Conservation (phyloP, 2,113 vertebrate genomes). For the Tragelaphus strepsiceros region DNA sequence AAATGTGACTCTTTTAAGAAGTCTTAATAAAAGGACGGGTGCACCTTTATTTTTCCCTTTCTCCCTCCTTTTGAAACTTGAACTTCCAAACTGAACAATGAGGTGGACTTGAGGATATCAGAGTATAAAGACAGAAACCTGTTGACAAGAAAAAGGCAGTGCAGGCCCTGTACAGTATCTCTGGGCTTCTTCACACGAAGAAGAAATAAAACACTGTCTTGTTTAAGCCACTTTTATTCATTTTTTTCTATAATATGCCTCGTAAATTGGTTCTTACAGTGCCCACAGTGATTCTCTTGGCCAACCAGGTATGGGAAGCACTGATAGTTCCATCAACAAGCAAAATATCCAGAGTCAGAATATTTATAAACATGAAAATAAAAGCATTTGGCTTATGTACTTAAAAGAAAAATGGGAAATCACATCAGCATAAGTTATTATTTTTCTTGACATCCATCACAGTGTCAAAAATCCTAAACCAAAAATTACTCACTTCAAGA, state of each 20-base stretch:
- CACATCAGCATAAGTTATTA: slow-evolving; percentile 56
- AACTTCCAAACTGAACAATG: background rate
- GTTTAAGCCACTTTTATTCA: background rate
- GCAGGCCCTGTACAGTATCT: background rate
- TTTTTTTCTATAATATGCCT: background rate
- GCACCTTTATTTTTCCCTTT: background rate
- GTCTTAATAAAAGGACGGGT: background rate
- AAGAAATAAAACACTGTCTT: slow-evolving; percentile 2
- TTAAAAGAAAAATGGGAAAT: slow-evolving; percentile 62
- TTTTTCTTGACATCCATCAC: slow-evolving; percentile 67
- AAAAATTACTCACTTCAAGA: slow-evolving; percentile 67
- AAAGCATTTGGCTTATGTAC: slow-evolving; percentile 27
- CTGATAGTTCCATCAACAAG: background rate
- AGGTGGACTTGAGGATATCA: background rate
- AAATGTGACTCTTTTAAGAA: background rate
- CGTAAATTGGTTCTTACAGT: background rate
- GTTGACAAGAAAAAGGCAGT: background rate
- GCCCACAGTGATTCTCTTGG: background rate
- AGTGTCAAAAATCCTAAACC: slow-evolving; percentile 59
- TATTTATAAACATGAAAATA: background rate
- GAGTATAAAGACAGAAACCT: background rate
- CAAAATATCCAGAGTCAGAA: background rate
- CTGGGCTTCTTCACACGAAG: background rate
- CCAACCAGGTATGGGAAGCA: background rate
- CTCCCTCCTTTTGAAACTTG: background rate